Evolutionary conservation across 2,888 invertebrate genomes (phyloP).

Genomic region (Tiphia femorata): DNA sequence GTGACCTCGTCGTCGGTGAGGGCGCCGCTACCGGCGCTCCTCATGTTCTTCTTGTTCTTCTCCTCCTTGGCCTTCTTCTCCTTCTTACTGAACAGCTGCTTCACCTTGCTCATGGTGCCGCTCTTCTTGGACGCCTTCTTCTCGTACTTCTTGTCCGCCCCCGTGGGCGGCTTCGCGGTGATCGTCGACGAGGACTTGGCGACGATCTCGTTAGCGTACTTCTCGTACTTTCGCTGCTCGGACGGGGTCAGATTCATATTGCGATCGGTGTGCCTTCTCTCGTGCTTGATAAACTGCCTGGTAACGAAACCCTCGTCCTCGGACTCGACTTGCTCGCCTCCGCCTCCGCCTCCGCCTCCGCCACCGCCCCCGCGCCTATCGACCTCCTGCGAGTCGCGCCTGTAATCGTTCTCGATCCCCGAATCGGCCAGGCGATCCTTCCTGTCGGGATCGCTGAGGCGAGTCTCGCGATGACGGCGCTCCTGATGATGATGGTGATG

Average conservation of each 20-base stretch:
- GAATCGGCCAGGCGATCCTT: slow-evolving; percentile 81
- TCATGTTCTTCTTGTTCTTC: slow-evolving; percentile 53
- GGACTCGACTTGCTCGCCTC: slow-evolving; percentile 70
- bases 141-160: slow-evolving; percentile 53
- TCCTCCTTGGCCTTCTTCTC: slow-evolving; percentile 77
- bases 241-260: slow-evolving; percentile 67
- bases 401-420: slow-evolving; percentile 85
- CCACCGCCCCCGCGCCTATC: slow-evolving; percentile 61
- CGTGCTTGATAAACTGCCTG: slow-evolving; percentile 79
- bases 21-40: slow-evolving; percentile 56
- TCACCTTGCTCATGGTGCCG: slow-evolving; percentile 72
- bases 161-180: slow-evolving; percentile 60
- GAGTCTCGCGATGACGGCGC: slow-evolving; percentile 57
- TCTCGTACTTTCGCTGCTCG: slow-evolving; percentile 60
- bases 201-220: slow-evolving; percentile 43
- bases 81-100: slow-evolving; percentile 83
- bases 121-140: slow-evolving; percentile 63
- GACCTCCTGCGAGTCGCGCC: slow-evolving; percentile 75
- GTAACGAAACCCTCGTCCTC: slow-evolving; percentile 81
- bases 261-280: slow-evolving; percentile 80
- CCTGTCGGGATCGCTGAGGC: slow-evolving; percentile 69
- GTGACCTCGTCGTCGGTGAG: slow-evolving; percentile 65
- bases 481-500: slow-evolving; percentile 67
- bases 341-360: too few relatives aligned
- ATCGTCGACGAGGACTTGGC: slow-evolving; percentile 52